Evolutionary conservation across 2,888 invertebrate species (phyloP).

Genomic region (Drosophila falleni): DNA sequence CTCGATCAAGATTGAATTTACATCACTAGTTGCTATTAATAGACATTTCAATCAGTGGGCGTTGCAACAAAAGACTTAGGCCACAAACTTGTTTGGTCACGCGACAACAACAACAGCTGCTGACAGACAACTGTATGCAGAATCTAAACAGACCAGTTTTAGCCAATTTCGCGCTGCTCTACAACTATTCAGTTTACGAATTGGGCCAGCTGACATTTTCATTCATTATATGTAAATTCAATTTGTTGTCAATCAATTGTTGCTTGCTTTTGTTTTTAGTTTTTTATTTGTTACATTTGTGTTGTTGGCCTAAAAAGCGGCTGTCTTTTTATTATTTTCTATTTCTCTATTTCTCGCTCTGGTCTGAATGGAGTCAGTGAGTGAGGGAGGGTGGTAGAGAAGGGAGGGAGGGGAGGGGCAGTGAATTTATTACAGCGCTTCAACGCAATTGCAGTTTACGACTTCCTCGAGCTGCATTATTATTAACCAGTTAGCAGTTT

Average conservation of each 20-base stretch:
- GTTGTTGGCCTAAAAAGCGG: conserved; percentile 42
- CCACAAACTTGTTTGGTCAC: conserved; percentile 68
- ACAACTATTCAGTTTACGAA: conserved; percentile 21
- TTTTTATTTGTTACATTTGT: conserved; percentile 43
- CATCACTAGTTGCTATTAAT: conserved; percentile 30
- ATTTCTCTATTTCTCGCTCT: conserved; percentile 27
- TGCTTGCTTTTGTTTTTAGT: neutral
- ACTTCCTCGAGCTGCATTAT: conserved; percentile 73
- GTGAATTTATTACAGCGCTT: conserved; percentile 73
- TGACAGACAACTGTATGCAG: conserved; percentile 6
- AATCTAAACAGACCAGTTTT: conserved; percentile 38
- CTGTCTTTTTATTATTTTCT: conserved; percentile 45
- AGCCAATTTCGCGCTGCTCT: conserved; percentile 12
- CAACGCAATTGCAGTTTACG: conserved; percentile 76
- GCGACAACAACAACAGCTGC: conserved; percentile 20
- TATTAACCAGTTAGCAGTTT: conserved; percentile 55
- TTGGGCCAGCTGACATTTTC: conserved; percentile 44
- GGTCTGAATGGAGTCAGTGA: conserved; percentile 2
- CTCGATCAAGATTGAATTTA: too few species aligned
- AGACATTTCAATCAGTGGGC: conserved; percentile 11
- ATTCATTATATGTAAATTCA: conserved; percentile 68
- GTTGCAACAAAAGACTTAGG: conserved; percentile 67
- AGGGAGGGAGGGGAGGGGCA: neutral
- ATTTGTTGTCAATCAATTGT: conserved; percentile 50
- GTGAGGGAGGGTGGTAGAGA: neutral